Evolutionary conservation across 2,797 vertebrate species (phyloP), one percentile per base, ranked within the genome.

Genomic region (Galagoides demidoff): DNA sequence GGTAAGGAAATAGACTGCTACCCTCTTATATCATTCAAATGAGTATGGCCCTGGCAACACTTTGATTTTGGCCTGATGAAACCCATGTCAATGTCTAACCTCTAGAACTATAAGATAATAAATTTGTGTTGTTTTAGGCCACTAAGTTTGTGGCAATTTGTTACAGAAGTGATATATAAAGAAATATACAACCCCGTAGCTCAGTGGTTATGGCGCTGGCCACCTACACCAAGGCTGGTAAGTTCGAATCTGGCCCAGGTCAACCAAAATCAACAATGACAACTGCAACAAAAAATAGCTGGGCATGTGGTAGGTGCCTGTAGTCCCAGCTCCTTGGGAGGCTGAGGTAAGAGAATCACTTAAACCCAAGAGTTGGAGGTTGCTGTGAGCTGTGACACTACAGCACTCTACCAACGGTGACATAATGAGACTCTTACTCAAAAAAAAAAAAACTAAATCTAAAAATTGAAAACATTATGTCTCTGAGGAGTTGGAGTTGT

Each of bases 141-240:
- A 64, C 22, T 92, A 59, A 82, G 7, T 95, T 92, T 90, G 73
- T 61, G 25, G 23, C 63, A 76, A 95, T 84, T 92, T 74, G 29
- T 86, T 88, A 77, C 2, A 87, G 52, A 17, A 95, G 31, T 57
- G 85, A 70, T 78, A 74, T 82, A 6, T 43, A 73, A 91, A 52
- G 73, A 92, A 79, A 91, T 68, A 61, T 20, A 19, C 79, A 52
- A 3, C 45, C 49, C 49, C 4, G 3, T 52, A 52, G 14, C 49
- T 52, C 49, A 52, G 49, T 52, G 49, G 49, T 52, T 52, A 52
- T 52, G 49, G 49, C 14, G 4, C 49, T 16, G 14, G 14, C 49
- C 49, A 52, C 49, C 14, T 52, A 52, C 49, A 52, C 49, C 16
- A 14, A 52, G 49, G 49, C 49, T 52, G 14, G 49, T 52, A 4